phyloP scores from a whole-genome alignment of 2,888 invertebrate genomes.

The Piscicola geometra region DNA sequence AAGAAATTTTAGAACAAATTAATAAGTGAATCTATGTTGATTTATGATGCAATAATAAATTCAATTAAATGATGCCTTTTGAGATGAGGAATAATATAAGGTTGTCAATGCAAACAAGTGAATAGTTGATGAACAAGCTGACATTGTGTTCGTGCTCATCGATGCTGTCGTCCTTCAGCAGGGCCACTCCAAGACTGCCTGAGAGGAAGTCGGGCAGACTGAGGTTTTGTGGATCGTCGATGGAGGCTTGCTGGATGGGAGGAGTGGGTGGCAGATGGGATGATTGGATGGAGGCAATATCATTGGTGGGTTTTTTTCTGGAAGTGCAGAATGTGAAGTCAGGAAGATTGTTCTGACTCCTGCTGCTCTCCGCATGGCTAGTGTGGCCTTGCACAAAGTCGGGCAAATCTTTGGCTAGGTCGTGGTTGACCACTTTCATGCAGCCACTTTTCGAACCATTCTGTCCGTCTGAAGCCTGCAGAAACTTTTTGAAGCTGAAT shows the following conservation, averaged over 20 bases:
- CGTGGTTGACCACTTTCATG: conserved; percentile 39
- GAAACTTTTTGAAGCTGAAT: conserved; percentile 54
- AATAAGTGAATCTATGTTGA: no score
- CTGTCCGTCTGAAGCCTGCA: conserved; percentile 42
- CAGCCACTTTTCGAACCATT: neutral
- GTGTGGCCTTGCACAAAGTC: conserved; percentile 54
- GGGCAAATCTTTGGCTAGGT: conserved; percentile 51
- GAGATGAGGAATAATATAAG: no score
- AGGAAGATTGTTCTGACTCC: conserved; percentile 1
- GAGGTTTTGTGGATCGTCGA: neutral
- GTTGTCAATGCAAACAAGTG: no score
- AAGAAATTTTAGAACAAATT: no score
- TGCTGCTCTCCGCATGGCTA: conserved; percentile 9
- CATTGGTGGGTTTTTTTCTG: neutral
- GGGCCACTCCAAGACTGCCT: conserved; percentile 44
- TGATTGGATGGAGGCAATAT: neutral
- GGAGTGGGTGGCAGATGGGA: neutral
- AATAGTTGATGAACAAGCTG: neutral
- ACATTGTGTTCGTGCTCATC: conserved; percentile 8
- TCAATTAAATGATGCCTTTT: no score
- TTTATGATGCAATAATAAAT: no score
- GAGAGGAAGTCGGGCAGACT: conserved; percentile 51
- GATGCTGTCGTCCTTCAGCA: neutral
- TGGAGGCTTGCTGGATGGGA: neutral
- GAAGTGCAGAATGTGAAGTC: conserved; percentile 8